phyloP scores from a whole-genome alignment of 2,797 vertebrate species.

The Crenuchus spilurus region DNA sequence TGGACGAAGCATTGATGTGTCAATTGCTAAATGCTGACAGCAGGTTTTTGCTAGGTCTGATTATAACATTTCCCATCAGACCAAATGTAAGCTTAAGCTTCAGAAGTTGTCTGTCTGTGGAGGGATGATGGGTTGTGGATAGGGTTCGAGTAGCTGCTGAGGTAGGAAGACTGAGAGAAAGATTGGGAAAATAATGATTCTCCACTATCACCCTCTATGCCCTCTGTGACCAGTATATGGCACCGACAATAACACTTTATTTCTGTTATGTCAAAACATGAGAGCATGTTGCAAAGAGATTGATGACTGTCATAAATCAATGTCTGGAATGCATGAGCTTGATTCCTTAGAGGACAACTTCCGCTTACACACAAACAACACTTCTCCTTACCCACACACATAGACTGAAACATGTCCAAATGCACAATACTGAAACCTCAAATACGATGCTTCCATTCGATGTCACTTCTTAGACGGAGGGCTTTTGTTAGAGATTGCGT shows the following conservation, averaged over 20 bases:
- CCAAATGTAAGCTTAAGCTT: not conserved
- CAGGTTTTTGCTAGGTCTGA: conserved; percentile 18
- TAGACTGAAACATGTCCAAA: conserved; percentile 7
- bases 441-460: conserved; percentile 12
- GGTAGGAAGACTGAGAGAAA: conserved; percentile 14
- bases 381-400: conserved; percentile 14
- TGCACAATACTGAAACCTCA: not conserved
- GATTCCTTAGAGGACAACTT: conserved; percentile 42
- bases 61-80: conserved; percentile 19
- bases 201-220: conserved; percentile 24
- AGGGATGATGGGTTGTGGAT: not conserved
- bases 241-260: conserved; percentile 55
- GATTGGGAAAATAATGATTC: conserved; percentile 31
- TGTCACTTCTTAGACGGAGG: conserved; percentile 16
- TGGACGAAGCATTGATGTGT: too few species aligned
- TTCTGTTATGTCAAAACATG: conserved; percentile 55
- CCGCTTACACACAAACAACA: conserved; percentile 22
- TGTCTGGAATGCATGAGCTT: conserved; percentile 40
- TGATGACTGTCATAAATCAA: conserved; percentile 60
- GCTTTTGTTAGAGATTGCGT: conserved; percentile 34
- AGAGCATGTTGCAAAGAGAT: conserved; percentile 48
- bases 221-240: conserved; percentile 37
- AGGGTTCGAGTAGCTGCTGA: conserved; percentile 14
- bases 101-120: conserved; percentile 14
- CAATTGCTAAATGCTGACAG: conserved; percentile 21